Conservation (phyloP, 2,797 vertebrate genomes). For the Enteromius unitaeniatus region DNA sequence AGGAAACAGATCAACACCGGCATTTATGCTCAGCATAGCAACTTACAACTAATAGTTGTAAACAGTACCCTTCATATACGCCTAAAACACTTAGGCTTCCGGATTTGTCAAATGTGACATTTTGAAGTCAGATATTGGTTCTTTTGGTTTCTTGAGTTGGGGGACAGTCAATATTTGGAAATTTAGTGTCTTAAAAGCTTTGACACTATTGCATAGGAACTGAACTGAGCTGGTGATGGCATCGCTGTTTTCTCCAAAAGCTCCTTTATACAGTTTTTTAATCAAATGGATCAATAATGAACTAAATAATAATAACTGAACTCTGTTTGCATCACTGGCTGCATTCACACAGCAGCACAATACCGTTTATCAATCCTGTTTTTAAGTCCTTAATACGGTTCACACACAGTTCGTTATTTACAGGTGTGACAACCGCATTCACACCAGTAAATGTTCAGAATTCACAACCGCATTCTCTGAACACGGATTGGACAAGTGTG, state of each 20-base stretch:
- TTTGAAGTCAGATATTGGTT: background rate
- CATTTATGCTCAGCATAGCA: background rate
- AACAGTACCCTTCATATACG: background rate
- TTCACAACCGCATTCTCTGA: too few relatives aligned
- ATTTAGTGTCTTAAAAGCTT: background rate
- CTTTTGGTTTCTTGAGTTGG: background rate
- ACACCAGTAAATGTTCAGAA: too few relatives aligned
- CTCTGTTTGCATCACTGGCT: background rate
- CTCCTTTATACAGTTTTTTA: background rate
- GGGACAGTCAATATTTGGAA: background rate
- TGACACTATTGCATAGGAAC: background rate
- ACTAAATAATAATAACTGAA: background rate
- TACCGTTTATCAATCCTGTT: too few relatives aligned
- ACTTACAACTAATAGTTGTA: background rate
- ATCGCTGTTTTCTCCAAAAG: too few relatives aligned
- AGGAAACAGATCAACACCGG: slow-evolving; percentile 10
- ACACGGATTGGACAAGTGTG: too few relatives aligned
- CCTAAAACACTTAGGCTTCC: background rate
- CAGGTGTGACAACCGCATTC: too few relatives aligned
- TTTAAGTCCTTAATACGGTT: too few relatives aligned
- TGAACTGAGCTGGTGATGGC: background rate
- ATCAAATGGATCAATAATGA: background rate
- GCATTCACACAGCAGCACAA: too few relatives aligned
- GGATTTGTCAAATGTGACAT: background rate
- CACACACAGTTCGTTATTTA: too few relatives aligned